Conservation (phyloP, 1,140 invertebrate genomes). For the Babylonia areolata region DNA sequence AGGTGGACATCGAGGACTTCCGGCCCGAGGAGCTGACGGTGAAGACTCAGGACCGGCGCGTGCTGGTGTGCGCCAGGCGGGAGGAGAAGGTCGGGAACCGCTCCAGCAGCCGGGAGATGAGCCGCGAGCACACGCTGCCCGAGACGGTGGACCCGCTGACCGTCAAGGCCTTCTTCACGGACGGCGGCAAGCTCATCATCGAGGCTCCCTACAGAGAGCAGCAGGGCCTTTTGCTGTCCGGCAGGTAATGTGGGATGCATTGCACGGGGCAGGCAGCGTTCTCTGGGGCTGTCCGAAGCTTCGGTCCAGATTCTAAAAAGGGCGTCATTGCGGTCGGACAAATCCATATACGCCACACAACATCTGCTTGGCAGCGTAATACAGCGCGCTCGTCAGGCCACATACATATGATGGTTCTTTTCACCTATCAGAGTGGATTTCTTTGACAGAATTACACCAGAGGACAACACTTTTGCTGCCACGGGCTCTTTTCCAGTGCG, state of each 20-base stretch:
- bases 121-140: slow-evolving; percentile 71
- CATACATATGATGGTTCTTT: too few relatives aligned
- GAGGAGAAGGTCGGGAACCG: slow-evolving; percentile 68
- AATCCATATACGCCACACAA: too few relatives aligned
- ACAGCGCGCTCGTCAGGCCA: too few relatives aligned
- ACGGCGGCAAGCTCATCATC: slow-evolving; percentile 70
- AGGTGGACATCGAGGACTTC: slow-evolving; percentile 71
- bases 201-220: slow-evolving; percentile 68
- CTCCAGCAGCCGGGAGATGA: slow-evolving; percentile 71
- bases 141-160: slow-evolving; percentile 72
- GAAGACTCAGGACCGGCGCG: slow-evolving; percentile 70
- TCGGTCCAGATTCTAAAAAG: too few relatives aligned
- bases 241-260: slow-evolving; percentile 17
- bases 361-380: too few relatives aligned
- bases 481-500: too few relatives aligned
- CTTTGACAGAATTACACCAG: too few relatives aligned
- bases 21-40: slow-evolving; percentile 73
- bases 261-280: too few relatives aligned
- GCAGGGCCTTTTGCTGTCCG: slow-evolving; percentile 30
- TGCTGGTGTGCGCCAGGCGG: slow-evolving; percentile 68
- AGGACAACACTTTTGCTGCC: too few relatives aligned
- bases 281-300: too few relatives aligned
- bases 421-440: too few relatives aligned
- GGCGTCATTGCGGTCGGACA: too few relatives aligned
- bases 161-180: slow-evolving; percentile 73